Conservation (phyloP, 2,113 vertebrate species). For the Lepidothrix coronata region DNA sequence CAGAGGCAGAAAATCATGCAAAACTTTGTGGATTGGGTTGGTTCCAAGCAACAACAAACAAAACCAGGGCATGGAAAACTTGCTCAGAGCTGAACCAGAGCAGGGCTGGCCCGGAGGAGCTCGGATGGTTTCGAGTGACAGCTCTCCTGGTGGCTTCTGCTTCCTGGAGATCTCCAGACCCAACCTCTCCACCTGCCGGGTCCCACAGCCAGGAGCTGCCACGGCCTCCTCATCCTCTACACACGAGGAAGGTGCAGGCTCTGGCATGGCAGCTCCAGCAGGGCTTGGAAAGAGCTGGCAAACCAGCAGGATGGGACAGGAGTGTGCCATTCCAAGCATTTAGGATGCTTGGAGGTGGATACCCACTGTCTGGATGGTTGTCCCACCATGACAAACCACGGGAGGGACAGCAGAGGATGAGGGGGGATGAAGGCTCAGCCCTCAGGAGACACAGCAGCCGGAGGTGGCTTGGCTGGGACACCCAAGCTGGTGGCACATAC, state of each 20-base stretch:
- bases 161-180: neutral
- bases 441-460: rapidly evolving
- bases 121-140: rapidly evolving
- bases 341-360: neutral
- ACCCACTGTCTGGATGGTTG: neutral
- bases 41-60: neutral
- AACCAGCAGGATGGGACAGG: neutral
- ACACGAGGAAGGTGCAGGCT: neutral
- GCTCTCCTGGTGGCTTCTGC: neutral
- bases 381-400: neutral
- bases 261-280: neutral
- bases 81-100: neutral
- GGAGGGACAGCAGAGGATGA: neutral
- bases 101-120: neutral
- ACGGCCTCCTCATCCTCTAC: rapidly evolving
- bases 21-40: neutral
- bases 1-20: neutral
- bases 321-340: neutral
- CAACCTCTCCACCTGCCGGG: neutral
- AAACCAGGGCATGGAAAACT: neutral
- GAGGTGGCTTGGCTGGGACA: neutral
- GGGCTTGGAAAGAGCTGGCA: neutral
- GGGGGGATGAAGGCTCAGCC: neutral
- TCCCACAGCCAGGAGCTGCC: neutral
- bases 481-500: neutral